These are phyloP conservation scores for Catocala nupta DNA, from an alignment of 2,888 invertebrate species.

Conservation along the genomic window DNA sequence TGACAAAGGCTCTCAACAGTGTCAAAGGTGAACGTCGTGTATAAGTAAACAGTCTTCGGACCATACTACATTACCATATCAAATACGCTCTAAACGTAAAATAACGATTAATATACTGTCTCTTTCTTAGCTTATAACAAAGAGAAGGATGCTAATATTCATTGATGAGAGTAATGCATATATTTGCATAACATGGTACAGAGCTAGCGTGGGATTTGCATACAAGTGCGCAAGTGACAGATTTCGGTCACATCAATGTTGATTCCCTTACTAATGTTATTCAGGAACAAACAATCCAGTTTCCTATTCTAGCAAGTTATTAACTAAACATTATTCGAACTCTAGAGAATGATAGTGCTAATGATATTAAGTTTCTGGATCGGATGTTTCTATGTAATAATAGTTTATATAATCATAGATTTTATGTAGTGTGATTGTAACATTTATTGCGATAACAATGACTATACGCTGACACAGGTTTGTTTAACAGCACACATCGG, in stretches of 20 bases:
- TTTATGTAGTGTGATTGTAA: too few species aligned
- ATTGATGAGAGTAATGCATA: constrained; percentile 50
- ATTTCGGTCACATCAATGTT: constrained; percentile 56
- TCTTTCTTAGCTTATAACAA: constrained; percentile 23
- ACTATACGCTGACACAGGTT: too few species aligned
- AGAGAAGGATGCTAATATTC: constrained; percentile 42
- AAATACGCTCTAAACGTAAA: constrained; percentile 44
- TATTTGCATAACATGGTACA: constrained; percentile 52
- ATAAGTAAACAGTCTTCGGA: constrained; percentile 47
- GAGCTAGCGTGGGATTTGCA: constrained; percentile 55
- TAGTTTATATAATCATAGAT: too few species aligned
- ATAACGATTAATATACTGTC: constrained; percentile 34
- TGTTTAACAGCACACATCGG: too few species aligned
- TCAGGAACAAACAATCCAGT: constrained; percentile 16
- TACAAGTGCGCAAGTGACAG: constrained; percentile 58
- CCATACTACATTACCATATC: constrained; percentile 50
- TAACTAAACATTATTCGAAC: too few species aligned
- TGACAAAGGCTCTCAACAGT: constrained; percentile 54
- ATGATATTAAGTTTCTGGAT: too few species aligned
- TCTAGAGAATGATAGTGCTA: too few species aligned
- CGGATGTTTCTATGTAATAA: too few species aligned
- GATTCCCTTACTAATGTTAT: constrained; percentile 47
- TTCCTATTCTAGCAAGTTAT: constrained; percentile 9
- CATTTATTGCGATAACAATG: too few species aligned
- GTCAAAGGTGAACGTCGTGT: constrained; percentile 61